Percentiles rank a stretch among this genome's conserved stretches.
Evolutionary conservation across 2,797 vertebrate species (phyloP).

Genomic region (Clarias fuscus): DNA sequence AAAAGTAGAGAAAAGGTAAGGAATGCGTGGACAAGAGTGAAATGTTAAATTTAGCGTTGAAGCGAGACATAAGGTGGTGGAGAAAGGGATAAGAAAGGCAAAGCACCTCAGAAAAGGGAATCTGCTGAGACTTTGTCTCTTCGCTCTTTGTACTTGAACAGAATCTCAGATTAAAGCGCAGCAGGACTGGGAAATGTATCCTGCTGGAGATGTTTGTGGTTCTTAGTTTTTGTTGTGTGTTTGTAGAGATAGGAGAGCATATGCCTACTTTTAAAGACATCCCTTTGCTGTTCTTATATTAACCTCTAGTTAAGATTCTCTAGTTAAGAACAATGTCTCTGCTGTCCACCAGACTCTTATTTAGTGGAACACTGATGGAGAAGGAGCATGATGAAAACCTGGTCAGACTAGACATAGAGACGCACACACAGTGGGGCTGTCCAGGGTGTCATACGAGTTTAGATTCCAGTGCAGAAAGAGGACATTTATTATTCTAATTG

Average conservation of each 20-base stretch:
- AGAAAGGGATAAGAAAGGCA: conserved; percentile 17
- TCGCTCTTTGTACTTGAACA: background rate
- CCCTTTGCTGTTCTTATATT: background rate
- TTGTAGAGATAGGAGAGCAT: background rate
- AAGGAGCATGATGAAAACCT: background rate
- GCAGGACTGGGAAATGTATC: conserved; percentile 10
- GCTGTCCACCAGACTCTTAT: background rate
- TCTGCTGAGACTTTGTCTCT: background rate
- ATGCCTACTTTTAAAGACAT: background rate
- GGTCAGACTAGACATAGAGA: background rate
- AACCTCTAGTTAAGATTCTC: background rate
- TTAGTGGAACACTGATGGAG: background rate
- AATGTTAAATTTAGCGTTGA: background rate
- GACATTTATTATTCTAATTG: conserved; percentile 4
- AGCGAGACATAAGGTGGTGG: conserved; percentile 3
- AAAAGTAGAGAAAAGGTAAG: background rate
- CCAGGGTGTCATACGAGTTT: conserved; percentile 28
- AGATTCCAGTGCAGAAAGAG: conserved; percentile 34
- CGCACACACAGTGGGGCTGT: background rate
- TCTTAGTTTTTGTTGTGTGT: conserved; percentile 13
- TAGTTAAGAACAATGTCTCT: background rate
- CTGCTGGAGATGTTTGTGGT: conserved; percentile 2
- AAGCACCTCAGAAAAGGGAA: background rate
- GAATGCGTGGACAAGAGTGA: background rate
- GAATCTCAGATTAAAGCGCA: conserved; percentile 31